Evolutionary conservation across 2,888 invertebrate species (phyloP).

Genomic region (Cordilura impudica): DNA sequence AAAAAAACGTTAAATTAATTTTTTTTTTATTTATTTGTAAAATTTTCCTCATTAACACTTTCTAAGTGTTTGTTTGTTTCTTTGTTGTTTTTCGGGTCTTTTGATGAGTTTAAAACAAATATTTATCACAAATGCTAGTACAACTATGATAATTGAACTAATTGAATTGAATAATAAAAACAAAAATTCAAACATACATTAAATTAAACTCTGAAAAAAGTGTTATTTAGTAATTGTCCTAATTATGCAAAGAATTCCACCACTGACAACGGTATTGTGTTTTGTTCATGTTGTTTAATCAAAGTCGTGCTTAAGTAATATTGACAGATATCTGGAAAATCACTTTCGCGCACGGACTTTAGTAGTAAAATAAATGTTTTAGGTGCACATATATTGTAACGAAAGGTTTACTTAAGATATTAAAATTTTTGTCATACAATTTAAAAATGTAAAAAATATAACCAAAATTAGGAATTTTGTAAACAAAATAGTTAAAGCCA

Average conservation of each 20-base stretch:
- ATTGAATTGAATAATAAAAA: slow-evolving; percentile 67
- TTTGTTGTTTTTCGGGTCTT: neutral
- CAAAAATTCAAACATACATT: neutral
- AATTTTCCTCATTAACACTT: neutral
- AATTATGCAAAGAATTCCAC: neutral
- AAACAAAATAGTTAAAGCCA: no score
- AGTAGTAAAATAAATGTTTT: no score
- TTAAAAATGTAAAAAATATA: no score
- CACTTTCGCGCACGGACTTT: no score
- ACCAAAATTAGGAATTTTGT: no score
- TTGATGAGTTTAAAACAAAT: slow-evolving; percentile 7
- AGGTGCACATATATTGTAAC: no score
- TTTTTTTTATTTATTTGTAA: neutral
- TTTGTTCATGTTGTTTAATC: neutral
- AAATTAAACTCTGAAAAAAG: neutral
- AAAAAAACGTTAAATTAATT: neutral
- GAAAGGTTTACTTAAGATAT: no score
- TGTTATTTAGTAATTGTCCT: neutral
- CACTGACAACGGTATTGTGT: neutral
- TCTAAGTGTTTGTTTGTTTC: neutral
- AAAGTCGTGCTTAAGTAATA: no score
- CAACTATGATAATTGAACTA: slow-evolving; percentile 73
- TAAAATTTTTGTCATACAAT: no score
- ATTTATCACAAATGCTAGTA: slow-evolving; percentile 36
- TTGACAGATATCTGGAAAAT: no score